Evolutionary conservation across 2,113 vertebrate species (phyloP).

Genomic region (Sylvietta virens): DNA sequence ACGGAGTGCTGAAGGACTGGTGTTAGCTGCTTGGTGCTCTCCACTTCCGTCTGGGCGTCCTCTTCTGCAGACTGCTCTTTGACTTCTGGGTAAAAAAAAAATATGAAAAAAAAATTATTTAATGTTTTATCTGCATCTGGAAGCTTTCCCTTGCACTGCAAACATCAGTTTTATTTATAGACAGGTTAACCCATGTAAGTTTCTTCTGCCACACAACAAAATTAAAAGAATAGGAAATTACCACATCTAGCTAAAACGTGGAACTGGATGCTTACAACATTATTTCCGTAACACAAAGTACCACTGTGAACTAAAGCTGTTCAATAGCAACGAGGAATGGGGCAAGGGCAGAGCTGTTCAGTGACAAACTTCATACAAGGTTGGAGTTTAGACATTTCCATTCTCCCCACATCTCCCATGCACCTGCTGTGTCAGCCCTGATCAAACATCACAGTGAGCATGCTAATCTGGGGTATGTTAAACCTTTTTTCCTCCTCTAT

Average conservation of each 20-base stretch:
- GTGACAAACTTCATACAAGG: fast-evolving
- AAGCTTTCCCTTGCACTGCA: neutral
- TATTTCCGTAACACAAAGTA: neutral
- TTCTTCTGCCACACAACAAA: neutral
- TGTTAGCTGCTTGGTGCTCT: slow-evolving; percentile 72
- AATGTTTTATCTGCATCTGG: neutral
- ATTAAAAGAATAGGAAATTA: neutral
- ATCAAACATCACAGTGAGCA: neutral
- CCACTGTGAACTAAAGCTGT: neutral
- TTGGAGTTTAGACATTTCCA: neutral
- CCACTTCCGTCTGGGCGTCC: slow-evolving; percentile 68
- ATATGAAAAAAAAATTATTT: neutral
- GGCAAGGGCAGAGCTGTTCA: neutral
- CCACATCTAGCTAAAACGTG: neutral
- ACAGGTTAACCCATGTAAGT: neutral
- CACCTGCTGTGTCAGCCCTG: neutral
- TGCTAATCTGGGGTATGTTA: neutral
- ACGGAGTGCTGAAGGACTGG: slow-evolving; percentile 77
- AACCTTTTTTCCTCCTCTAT: neutral
- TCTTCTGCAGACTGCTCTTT: slow-evolving; percentile 78
- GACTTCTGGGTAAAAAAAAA: slow-evolving; percentile 62
- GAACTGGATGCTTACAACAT: neutral
- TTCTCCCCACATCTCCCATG: neutral
- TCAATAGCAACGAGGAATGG: neutral
- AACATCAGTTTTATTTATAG: neutral